A percentile compares a stretch with the other conserved stretches of the same genome.
These are phyloP conservation scores for Aphelenchoides besseyi DNA, from an alignment of 1,140 invertebrate species.

Conservation along the genomic window DNA sequence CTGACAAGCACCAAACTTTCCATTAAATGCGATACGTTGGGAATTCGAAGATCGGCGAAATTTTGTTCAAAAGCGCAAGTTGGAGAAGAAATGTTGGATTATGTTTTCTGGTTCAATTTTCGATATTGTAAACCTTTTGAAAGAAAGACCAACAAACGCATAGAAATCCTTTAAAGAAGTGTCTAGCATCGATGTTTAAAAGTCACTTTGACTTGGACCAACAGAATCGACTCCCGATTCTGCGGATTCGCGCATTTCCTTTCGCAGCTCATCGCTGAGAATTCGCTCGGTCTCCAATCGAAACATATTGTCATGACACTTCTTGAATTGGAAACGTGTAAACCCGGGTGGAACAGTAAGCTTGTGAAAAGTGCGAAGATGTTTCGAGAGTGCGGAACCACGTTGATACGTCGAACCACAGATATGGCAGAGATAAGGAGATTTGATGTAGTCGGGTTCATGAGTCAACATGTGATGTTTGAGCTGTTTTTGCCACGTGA, in stretches of 20 bases:
- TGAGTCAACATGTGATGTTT: constrained; percentile 35
- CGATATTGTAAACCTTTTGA: no score
- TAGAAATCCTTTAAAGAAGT: no score
- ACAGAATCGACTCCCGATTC: neutral
- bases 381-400: constrained; percentile 40
- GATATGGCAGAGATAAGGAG: constrained; percentile 45
- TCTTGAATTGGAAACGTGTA: constrained; percentile 50
- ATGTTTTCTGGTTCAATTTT: no score
- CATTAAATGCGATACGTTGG: no score
- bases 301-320: constrained; percentile 42
- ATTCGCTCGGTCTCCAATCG: constrained; percentile 40
- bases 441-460: constrained; percentile 27
- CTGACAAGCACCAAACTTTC: no score
- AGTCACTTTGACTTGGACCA: neutral
- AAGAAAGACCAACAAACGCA: no score
- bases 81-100: no score
- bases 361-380: constrained; percentile 34
- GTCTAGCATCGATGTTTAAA: no score
- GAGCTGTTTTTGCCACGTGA: constrained; percentile 45
- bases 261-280: constrained; percentile 13
- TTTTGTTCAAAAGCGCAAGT: no score
- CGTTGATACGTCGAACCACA: constrained; percentile 36
- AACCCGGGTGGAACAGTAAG: constrained; percentile 44
- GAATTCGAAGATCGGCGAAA: no score
- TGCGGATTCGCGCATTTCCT: neutral